A percentile compares a stretch with the other conserved stretches of the same genome.
Evolutionary conservation across 2,113 vertebrate genomes (phyloP).

Genomic region (Trinectes maculatus): DNA sequence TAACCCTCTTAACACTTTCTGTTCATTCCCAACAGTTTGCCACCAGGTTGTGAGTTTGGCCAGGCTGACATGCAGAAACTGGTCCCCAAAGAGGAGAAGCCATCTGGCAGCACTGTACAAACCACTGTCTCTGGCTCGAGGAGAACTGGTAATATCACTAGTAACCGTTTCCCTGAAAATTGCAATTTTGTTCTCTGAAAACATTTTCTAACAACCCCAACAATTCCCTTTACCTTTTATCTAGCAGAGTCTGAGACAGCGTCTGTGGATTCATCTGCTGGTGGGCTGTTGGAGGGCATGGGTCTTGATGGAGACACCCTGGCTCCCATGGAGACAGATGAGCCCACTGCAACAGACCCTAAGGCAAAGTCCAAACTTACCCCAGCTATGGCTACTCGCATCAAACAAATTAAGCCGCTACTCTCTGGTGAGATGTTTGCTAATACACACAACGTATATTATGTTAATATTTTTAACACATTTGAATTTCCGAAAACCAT

Average conservation of each 20-base stretch:
- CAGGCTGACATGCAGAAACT: conserved; percentile 96
- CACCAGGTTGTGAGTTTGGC: conserved; percentile 93
- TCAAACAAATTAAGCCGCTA: conserved; percentile 94
- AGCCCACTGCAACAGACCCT: conserved; percentile 87
- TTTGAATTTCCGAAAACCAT: background rate
- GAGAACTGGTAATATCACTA: conserved; percentile 88
- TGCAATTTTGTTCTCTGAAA: too few relatives aligned
- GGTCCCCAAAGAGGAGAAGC: conserved; percentile 93
- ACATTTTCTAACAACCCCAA: background rate
- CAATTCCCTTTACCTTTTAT: background rate
- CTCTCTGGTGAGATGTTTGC: conserved; percentile 84
- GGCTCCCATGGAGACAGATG: conserved; percentile 95
- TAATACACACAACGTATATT: background rate
- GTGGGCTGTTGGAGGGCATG: conserved; percentile 91
- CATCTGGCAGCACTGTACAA: conserved; percentile 67
- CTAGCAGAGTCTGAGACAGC: conserved; percentile 84
- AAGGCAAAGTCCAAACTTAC: conserved; percentile 94
- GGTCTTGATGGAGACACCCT: conserved; percentile 90
- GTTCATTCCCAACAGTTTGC: conserved; percentile 80
- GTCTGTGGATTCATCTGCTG: conserved; percentile 85
- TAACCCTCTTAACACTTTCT: background rate
- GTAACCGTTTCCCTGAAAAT: too few relatives aligned
- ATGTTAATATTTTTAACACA: background rate
- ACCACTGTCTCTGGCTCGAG: conserved; percentile 79
- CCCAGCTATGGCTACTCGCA: conserved; percentile 93